phyloP scores from a whole-genome alignment of 2,113 vertebrate species.

The Astur gentilis region DNA sequence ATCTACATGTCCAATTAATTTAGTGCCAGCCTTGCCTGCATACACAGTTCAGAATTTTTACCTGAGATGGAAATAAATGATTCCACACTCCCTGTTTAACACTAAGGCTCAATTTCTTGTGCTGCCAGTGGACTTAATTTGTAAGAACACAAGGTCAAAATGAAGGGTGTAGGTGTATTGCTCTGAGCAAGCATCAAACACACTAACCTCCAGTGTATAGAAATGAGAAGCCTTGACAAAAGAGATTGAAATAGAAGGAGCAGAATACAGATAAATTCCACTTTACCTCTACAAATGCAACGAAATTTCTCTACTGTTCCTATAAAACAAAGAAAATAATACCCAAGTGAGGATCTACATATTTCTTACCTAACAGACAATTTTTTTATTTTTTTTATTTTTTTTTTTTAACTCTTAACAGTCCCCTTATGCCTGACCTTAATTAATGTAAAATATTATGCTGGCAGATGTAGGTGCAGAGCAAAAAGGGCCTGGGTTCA shows the following conservation, averaged over 20 bases:
- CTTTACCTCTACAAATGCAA: neutral
- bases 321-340: neutral
- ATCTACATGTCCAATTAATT: neutral
- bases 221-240: neutral
- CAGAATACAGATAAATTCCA: neutral
- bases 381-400: neutral
- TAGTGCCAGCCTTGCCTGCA: neutral
- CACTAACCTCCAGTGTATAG: neutral
- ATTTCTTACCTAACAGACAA: neutral
- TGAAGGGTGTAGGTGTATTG: neutral
- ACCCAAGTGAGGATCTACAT: rapidly evolving
- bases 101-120: neutral
- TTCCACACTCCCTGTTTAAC: neutral
- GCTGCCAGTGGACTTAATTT: neutral
- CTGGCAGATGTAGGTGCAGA: neutral
- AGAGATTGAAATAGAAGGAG: neutral
- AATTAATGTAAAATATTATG: neutral
- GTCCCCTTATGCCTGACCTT: neutral
- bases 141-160: neutral
- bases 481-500: neutral
- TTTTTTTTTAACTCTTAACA: neutral
- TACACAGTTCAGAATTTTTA: neutral
- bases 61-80: neutral
- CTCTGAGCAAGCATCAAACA: neutral
- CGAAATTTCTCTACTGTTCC: neutral